These are phyloP conservation scores for Malurus melanocephalus DNA, from an alignment of 2,113 vertebrate genomes.

Conservation along the genomic window DNA sequence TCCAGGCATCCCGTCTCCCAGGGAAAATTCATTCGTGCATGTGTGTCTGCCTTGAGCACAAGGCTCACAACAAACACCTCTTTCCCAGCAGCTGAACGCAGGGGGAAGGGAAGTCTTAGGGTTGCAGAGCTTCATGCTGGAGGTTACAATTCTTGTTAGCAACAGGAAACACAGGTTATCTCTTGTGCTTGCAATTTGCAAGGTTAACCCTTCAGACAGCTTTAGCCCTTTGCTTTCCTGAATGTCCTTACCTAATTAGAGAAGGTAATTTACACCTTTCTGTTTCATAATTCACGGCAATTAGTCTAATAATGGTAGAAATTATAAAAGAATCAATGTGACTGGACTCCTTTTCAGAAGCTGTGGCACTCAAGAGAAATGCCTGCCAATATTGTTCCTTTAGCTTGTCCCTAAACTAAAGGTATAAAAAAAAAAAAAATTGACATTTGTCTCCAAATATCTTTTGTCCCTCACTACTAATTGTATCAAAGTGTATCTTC, in stretches of 20 bases:
- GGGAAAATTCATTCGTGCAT: not conserved
- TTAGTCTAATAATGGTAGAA: not conserved
- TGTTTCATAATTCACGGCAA: slow-evolving; percentile 17
- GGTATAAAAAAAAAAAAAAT: not conserved
- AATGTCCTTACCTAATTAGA: not conserved
- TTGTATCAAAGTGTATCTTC: not conserved
- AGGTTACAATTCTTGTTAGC: not conserved
- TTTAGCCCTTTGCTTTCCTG: slow-evolving; percentile 11
- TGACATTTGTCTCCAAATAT: not conserved
- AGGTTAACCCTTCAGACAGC: slow-evolving; percentile 34
- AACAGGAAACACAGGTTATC: not conserved
- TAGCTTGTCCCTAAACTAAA: not conserved
- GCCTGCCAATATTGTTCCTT: not conserved
- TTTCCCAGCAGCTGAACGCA: not conserved
- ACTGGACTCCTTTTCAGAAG: not conserved
- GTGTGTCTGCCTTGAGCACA: not conserved
- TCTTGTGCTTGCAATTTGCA: not conserved
- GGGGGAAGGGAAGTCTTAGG: not conserved
- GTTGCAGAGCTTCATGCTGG: not conserved
- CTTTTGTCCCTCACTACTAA: not conserved
- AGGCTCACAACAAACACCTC: slow-evolving; percentile 3
- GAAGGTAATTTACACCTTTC: slow-evolving; percentile 42
- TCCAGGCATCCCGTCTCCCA: not conserved
- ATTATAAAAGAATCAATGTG: slow-evolving; percentile 6
- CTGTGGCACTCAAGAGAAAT: not conserved